Base-by-base conservation (phyloP, 2,113 vertebrate genomes). In the Polyodon spathula region DNA sequence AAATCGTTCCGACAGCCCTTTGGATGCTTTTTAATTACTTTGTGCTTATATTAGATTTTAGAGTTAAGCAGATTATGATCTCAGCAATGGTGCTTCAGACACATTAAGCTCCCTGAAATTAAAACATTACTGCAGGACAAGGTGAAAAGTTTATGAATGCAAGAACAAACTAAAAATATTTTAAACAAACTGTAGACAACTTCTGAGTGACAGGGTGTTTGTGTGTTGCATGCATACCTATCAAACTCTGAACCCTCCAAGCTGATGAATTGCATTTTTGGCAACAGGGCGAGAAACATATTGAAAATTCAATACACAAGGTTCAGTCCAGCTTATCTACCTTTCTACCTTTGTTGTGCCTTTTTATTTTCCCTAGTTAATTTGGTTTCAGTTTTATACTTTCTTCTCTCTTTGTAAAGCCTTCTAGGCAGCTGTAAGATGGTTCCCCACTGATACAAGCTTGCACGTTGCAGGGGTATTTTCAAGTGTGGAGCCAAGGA, bases 381-480 rank as follows among this genome's bases (percentile, higher is more conserved):
- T 57, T 64, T 64, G 59, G 40, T 64, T 59, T 59, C 57, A 64
- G 50, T 59, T 43, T 58, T n/a, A 52, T 59, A 51, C 27, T 56
- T 50, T 50, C 14, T 50, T 58, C 40, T 59, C 55, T 54, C 57
- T 59, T 51, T 37, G 38, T 51, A 46, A 53, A 40, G 63, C 63
- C 52, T 59, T 46, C 56, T 53, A 56, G 50, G 63, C 58, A 64
- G 27, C 57, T 46, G 54, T 59, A 64, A 64, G 59, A 54, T 59
- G 63, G 57, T 54, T 64, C 37, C 63, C 63, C 41, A 54, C 63
- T 54, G 63, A 43, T 46, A 54, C 44, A 58, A 59, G 54, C 54
- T 56, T 61, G 59, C n/a, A 52, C 53, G 40, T 58, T n/a, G 58
- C 43, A 41, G 59, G 64, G 41, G 42, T 9, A 46, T 38, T 61